Conservation (phyloP, 2,797 vertebrate genomes). For the Eleutherodactylus coqui region DNA sequence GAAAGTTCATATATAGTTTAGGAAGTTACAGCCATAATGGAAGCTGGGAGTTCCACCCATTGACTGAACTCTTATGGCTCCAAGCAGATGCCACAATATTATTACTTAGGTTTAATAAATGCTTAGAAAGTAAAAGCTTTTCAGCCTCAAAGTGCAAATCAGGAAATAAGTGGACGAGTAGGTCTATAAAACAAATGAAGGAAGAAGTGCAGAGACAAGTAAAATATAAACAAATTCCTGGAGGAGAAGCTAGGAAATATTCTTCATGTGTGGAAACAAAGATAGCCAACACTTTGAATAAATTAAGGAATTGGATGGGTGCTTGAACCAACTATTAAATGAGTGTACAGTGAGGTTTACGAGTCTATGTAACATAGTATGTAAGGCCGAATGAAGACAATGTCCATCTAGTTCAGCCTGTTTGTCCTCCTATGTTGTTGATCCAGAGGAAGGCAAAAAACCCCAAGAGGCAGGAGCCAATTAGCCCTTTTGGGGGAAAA, state of each 20-base stretch:
- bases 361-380: no score
- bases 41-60: constrained; percentile 29
- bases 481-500: no score
- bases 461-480: no score
- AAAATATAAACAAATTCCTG: neutral
- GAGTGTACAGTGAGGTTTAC: no score
- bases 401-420: no score
- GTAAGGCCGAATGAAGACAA: no score
- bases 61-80: constrained; percentile 21
- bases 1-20: constrained; percentile 25
- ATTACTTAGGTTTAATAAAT: constrained; percentile 11
- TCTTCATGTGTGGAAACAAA: neutral
- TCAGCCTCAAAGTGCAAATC: neutral
- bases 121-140: neutral
- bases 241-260: neutral
- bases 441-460: no score
- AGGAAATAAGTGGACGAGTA: constrained; percentile 47
- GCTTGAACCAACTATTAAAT: neutral
- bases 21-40: neutral
- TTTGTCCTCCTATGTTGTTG: no score
- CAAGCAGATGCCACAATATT: constrained; percentile 18
- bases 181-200: constrained; percentile 9
- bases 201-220: constrained; percentile 9
- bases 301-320: neutral
- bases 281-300: neutral